A percentile compares a stretch with the other conserved stretches of the same genome.
These are phyloP conservation scores for Cyclophora punctaria DNA, from an alignment of 2,888 invertebrate species.

Conservation along the genomic window DNA sequence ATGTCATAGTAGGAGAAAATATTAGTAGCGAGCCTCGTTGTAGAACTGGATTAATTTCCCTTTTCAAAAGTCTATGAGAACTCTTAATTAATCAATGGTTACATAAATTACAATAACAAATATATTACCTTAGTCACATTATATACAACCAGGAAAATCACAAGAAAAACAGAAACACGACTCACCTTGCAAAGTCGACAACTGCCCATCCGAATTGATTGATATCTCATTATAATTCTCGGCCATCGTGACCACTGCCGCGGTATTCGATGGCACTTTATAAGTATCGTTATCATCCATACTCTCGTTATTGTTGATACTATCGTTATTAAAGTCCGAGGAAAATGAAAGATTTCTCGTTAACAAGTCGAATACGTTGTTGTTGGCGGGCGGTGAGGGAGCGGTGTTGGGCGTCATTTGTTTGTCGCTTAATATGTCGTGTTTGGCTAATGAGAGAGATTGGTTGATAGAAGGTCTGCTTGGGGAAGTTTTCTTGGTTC, in stretches of 20 bases:
- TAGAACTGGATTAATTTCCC: no score
- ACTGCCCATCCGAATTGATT: constrained; percentile 61
- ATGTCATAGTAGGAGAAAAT: no score
- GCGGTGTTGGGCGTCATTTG: constrained; percentile 34
- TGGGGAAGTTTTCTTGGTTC: constrained; percentile 70
- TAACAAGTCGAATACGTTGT: constrained; percentile 61
- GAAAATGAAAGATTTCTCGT: constrained; percentile 68
- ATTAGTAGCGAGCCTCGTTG: no score
- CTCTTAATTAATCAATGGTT: no score
- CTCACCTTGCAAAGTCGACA: constrained; percentile 65
- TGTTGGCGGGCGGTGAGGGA: constrained; percentile 33
- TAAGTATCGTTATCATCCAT: constrained; percentile 60
- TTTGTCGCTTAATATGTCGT: constrained; percentile 56
- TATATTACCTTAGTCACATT: no score
- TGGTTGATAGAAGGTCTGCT: constrained; percentile 57
- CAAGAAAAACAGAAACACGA: not conserved
- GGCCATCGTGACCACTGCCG: constrained; percentile 45
- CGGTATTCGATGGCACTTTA: constrained; percentile 63
- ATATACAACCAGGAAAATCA: not conserved
- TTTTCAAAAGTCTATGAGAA: no score
- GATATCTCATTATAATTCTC: constrained; percentile 72
- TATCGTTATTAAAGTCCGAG: constrained; percentile 68
- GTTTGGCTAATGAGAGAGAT: constrained; percentile 58
- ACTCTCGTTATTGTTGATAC: constrained; percentile 67
- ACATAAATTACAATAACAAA: no score